Base-by-base conservation (phyloP, 2,797 vertebrate genomes). In the Phrynocephalus guinanensis region DNA sequence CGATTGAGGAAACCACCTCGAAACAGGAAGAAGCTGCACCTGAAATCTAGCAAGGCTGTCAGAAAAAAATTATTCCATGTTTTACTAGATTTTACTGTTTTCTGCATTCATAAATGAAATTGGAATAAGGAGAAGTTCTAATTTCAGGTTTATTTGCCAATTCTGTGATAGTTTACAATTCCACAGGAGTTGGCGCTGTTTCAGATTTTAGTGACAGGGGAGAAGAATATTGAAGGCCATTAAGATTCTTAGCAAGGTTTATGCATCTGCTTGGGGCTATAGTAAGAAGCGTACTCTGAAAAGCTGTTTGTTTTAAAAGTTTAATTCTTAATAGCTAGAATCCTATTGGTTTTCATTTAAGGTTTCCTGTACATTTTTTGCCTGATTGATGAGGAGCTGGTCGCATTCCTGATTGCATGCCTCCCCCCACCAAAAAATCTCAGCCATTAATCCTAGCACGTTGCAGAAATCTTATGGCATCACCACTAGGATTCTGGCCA, bases 21-120 rank as follows among this genome's bases (percentile, higher is more conserved):
- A 91, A 94, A 89, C 89, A 94, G 95, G 96, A 95, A 95, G 86
- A 88, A 30, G 83, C 87, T 88, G 93, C 88, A 87, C 80, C 80
- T 82, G 71, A 89, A 76, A 82, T 81, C 72, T 88, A 92, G 48
- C 83, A 75, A 87, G 90, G 20, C 1, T 83, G 86, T 56, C 68
- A 83, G 79, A 60, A 81, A 60, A 13, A 13, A 13, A 50, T 0
- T 0, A 6, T 80, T 90, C 84, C 86, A 56, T 28, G 60, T 3
- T 0, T 72, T 1, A 0, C 1, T 52, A 50, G 71, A 52, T 87
- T 89, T 6, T 88, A 60, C 18, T 33, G 22, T 73, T 73, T 73
- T 56, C 50, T 79, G 56, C 71, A 70, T 81, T 48, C 20, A 68
- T 70, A 76, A 82, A 7, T 50, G 20, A 82, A 9, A 10, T 0